Evolutionary conservation across 2,113 vertebrate species (phyloP).

Genomic region (Grallaria varia): DNA sequence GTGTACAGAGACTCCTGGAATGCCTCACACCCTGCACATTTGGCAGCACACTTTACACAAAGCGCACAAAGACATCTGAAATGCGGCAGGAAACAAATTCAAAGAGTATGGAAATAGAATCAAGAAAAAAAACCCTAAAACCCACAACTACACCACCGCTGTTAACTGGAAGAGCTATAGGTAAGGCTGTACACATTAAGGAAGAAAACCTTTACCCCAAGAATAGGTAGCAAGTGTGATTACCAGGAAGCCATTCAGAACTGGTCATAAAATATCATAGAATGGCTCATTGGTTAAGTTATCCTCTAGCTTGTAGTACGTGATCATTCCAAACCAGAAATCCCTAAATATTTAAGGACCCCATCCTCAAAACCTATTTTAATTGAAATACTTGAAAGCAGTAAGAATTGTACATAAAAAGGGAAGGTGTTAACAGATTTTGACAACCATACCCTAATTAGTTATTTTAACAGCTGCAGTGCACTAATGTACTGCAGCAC

Average conservation of each 20-base stretch:
- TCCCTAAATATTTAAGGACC: too few relatives aligned
- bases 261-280: neutral
- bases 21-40: neutral
- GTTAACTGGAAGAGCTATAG: neutral
- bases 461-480: neutral
- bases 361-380: neutral
- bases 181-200: neutral
- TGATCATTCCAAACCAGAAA: neutral
- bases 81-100: neutral
- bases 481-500: neutral
- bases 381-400: neutral
- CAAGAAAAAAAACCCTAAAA: neutral
- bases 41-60: neutral
- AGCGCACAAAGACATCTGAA: neutral
- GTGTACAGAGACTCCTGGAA: too few relatives aligned
- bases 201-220: neutral
- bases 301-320: neutral
- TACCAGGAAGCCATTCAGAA: neutral
- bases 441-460: neutral
- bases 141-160: neutral
- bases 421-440: neutral
- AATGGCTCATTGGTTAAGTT: neutral
- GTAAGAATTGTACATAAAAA: neutral
- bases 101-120: neutral
- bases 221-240: fast-evolving